phyloP scores from a whole-genome alignment of 2,797 vertebrate genomes.

The Iguana delicatissima region DNA sequence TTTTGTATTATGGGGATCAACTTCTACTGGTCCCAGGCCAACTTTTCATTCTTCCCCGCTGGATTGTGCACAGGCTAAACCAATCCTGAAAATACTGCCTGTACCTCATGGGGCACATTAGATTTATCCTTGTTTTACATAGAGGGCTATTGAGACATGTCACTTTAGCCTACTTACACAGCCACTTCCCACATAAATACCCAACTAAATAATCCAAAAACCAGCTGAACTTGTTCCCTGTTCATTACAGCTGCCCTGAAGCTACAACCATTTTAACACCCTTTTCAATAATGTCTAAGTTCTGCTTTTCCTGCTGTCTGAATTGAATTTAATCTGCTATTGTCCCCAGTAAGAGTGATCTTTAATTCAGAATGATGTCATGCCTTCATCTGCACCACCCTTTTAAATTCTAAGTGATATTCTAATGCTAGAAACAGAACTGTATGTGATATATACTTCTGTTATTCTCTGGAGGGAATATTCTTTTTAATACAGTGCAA shows the following conservation, averaged over 20 bases:
- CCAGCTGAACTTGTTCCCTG: conserved; percentile 10
- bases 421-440: background rate
- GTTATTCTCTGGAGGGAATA: background rate
- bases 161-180: background rate
- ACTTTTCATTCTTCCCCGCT: too few relatives aligned
- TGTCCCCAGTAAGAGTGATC: background rate
- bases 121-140: background rate
- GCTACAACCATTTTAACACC: conserved; percentile 2
- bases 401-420: background rate
- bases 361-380: conserved; percentile 12
- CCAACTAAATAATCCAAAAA: conserved; percentile 2
- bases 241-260: conserved; percentile 16
- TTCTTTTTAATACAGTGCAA: background rate
- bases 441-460: background rate
- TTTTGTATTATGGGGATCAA: too few relatives aligned
- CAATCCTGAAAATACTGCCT: too few relatives aligned
- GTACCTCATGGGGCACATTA: background rate
- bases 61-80: too few relatives aligned
- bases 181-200: conserved; percentile 2
- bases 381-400: background rate
- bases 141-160: background rate
- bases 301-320: conserved; percentile 17
- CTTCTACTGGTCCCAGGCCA: too few relatives aligned
- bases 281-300: conserved; percentile 4
- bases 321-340: conserved; percentile 13